Conservation (phyloP, 2,113 vertebrate genomes). For the Mohoua ochrocephala region DNA sequence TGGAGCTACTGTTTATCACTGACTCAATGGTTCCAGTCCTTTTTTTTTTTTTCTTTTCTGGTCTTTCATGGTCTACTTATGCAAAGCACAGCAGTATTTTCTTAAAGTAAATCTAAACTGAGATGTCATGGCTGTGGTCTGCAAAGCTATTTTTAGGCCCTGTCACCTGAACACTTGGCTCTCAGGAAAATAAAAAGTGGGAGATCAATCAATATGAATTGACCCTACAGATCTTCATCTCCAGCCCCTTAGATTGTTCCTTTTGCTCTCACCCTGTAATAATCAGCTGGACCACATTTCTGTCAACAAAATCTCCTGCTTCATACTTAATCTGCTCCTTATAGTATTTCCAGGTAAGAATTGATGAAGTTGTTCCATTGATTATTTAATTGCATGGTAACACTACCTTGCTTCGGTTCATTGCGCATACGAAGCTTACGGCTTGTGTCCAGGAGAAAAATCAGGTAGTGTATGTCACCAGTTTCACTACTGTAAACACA, state of each 20-base stretch:
- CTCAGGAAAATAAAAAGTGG: not conserved
- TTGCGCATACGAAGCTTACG: not conserved
- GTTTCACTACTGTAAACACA: not conserved
- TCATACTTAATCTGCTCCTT: not conserved
- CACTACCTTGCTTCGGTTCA: not conserved
- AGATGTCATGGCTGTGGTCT: not conserved
- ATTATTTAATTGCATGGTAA: not conserved
- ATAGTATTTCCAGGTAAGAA: not conserved
- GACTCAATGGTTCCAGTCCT: not conserved
- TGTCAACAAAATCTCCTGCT: not conserved
- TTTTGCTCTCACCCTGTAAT: not conserved
- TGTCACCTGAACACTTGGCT: not conserved
- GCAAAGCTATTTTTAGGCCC: not conserved
- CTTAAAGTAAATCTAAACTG: not conserved
- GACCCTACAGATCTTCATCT: not conserved
- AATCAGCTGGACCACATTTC: not conserved
- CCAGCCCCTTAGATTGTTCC: accelerated
- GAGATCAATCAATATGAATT: not conserved
- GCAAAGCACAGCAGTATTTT: not conserved
- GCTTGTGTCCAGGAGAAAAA: not conserved
- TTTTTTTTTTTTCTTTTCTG: not conserved
- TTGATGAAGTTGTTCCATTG: not conserved
- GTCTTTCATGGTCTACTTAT: accelerated
- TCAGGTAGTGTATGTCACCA: not conserved
- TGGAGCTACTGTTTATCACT: not conserved